Conservation (phyloP, 1,140 invertebrate genomes). For the Drosophila simulans region DNA sequence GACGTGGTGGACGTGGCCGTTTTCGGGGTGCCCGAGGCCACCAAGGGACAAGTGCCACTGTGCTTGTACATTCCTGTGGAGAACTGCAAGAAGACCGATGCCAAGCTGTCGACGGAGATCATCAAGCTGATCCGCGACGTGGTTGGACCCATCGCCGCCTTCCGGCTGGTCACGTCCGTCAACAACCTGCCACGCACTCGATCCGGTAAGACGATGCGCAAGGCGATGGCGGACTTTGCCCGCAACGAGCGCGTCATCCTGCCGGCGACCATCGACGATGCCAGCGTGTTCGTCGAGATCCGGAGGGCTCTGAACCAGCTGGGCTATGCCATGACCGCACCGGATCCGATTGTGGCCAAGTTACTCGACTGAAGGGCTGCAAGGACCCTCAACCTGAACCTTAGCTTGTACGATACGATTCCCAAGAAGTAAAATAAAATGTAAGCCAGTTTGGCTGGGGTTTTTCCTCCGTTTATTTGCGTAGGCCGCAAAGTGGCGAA, state of each 20-base stretch:
- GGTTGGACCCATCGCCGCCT: conserved; percentile 95
- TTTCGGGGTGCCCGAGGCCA: conserved; percentile 93
- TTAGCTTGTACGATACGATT: conserved; percentile 27
- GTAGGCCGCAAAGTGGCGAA: conserved; percentile 43
- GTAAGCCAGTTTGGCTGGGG: conserved; percentile 25
- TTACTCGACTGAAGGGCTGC: conserved; percentile 51
- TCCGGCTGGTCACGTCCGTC: conserved; percentile 91
- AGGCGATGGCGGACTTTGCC: conserved; percentile 93
- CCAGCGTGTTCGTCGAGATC: conserved; percentile 90
- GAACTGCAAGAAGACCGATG: conserved; percentile 85
- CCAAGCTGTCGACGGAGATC: conserved; percentile 88
- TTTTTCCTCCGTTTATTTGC: conserved; percentile 31
- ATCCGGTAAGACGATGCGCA: conserved; percentile 93
- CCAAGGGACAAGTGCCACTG: conserved; percentile 95
- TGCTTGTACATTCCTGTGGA: conserved; percentile 92
- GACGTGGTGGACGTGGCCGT: conserved; percentile 94
- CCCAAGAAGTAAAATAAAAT: conserved; percentile 34
- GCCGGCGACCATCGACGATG: conserved; percentile 95
- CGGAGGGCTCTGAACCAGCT: conserved; percentile 89
- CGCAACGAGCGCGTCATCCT: conserved; percentile 91
- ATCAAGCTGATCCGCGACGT: conserved; percentile 90
- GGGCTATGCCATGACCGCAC: conserved; percentile 90
- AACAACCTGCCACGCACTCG: conserved; percentile 91
- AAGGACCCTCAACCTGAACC: neutral
- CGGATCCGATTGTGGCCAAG: conserved; percentile 86